Evolutionary conservation across 2,888 invertebrate genomes (phyloP).

Genomic region (Trilocha varians): DNA sequence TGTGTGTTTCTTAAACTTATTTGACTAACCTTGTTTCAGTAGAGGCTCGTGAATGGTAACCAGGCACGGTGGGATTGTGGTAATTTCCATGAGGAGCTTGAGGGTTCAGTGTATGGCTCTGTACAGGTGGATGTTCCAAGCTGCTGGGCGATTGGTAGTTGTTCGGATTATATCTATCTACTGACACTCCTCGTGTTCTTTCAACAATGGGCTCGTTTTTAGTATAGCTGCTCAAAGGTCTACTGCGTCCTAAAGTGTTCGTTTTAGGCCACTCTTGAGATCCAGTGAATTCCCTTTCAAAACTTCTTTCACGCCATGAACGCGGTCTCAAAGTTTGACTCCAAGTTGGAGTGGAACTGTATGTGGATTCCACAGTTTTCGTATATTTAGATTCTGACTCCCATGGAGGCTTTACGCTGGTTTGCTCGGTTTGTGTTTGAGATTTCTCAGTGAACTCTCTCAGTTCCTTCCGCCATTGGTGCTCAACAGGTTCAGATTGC

Average conservation of each 20-base stretch:
- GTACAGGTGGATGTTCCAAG: constrained; percentile 58
- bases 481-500: constrained; percentile 49
- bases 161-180: constrained; percentile 62
- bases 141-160: constrained; percentile 52
- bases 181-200: constrained; percentile 56
- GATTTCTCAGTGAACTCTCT: constrained; percentile 64
- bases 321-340: constrained; percentile 63
- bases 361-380: constrained; percentile 36
- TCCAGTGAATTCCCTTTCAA: constrained; percentile 52
- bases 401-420: constrained; percentile 56
- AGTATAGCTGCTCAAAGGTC: constrained; percentile 55
- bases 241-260: constrained; percentile 51
- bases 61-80: constrained; percentile 64
- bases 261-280: constrained; percentile 60
- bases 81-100: constrained; percentile 48
- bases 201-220: constrained; percentile 42
- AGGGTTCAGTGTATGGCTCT: constrained; percentile 59
- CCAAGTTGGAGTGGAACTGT: constrained; percentile 58
- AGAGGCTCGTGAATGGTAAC: constrained; percentile 61
- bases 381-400: constrained; percentile 45
- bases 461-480: constrained; percentile 64
- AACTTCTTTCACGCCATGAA: constrained; percentile 61
- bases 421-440: constrained; percentile 37
- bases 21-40: constrained; percentile 58
- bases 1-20: no score